Conservation (phyloP, 2,797 vertebrate species). For the Scolopax rusticola region DNA sequence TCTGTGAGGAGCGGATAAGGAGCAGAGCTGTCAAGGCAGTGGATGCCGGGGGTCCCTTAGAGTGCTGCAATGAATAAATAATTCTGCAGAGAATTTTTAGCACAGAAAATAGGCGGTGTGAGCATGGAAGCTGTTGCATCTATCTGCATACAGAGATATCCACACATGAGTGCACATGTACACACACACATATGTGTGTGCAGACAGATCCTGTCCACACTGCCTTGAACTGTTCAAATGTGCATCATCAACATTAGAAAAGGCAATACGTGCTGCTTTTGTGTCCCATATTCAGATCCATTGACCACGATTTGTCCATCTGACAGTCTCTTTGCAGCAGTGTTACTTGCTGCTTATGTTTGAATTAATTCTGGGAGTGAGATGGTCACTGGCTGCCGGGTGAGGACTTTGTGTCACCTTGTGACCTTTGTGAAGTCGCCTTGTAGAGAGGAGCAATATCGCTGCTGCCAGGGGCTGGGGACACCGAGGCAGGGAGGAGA, state of each 20-base stretch:
- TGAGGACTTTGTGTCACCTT: not conserved
- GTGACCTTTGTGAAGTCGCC: not conserved
- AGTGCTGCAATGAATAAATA: not conserved
- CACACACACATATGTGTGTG: too few species aligned
- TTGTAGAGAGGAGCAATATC: not conserved
- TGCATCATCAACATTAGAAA: not conserved
- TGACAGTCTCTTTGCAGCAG: not conserved
- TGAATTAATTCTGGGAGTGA: not conserved
- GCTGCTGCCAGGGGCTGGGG: not conserved
- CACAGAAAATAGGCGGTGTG: not conserved
- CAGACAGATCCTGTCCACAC: fast-evolving
- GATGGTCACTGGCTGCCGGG: not conserved
- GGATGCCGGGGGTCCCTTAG: fast-evolving
- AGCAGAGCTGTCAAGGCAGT: fast-evolving
- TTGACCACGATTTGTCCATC: not conserved
- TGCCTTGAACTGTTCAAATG: not conserved
- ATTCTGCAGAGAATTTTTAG: not conserved
- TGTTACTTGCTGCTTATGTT: not conserved
- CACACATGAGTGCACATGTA: fast-evolving
- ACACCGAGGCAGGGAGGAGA: not conserved
- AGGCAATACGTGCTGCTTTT: not conserved
- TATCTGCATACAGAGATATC: not conserved
- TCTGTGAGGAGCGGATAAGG: not conserved
- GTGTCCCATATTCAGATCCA: too few species aligned
- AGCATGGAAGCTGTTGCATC: not conserved